phyloP scores from a whole-genome alignment of 2,888 invertebrate species.

The Acanthosoma haemorrhoidale region DNA sequence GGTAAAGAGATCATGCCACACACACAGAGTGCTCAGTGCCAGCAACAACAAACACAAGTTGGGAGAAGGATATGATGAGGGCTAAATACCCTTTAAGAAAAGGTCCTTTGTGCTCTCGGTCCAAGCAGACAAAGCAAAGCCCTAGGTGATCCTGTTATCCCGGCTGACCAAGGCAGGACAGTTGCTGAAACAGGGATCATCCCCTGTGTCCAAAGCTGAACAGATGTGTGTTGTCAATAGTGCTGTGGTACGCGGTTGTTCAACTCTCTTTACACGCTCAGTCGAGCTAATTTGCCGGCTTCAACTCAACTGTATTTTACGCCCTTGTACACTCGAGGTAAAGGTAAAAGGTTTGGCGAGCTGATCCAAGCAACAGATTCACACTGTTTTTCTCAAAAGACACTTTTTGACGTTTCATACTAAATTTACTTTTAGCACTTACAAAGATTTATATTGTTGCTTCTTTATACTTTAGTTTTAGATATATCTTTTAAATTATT shows the following conservation, averaged over 20 bases:
- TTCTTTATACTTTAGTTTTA: no score
- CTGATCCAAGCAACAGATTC: no score
- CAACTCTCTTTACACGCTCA: background rate
- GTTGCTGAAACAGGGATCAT: background rate
- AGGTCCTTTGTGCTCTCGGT: background rate
- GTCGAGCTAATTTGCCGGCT: background rate
- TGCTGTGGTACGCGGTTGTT: background rate
- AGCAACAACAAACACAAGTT: background rate
- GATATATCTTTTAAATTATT: no score
- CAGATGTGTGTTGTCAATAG: no score
- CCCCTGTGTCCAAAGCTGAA: background rate
- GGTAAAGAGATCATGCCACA: constrained; percentile 20
- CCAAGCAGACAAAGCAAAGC: no score
- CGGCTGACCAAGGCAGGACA: background rate
- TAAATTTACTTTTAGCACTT: no score
- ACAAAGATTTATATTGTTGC: no score
- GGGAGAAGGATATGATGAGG: background rate
- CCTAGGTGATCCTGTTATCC: background rate
- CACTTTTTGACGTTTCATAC: no score
- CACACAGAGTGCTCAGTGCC: background rate
- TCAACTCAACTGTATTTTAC: background rate
- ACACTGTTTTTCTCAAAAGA: no score
- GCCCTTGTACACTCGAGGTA: no score
- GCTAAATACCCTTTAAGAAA: background rate
- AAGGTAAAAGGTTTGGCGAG: no score